These are phyloP conservation scores for Cryptocephalus moraei DNA, from an alignment of 2,888 invertebrate genomes.

Conservation along the genomic window DNA sequence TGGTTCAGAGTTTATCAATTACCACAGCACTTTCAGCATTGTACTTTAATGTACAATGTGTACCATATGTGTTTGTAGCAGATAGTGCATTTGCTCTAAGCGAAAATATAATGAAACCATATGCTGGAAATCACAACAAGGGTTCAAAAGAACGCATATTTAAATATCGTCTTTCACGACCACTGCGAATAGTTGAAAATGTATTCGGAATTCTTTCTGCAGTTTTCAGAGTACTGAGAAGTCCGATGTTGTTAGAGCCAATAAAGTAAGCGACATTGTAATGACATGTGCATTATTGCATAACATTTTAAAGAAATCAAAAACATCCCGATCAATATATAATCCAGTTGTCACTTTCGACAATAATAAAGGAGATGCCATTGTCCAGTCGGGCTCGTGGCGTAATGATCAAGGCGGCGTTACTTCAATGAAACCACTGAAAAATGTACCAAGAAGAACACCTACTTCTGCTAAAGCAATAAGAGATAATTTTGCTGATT, in stretches of 20 bases:
- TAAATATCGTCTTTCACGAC: constrained; percentile 13
- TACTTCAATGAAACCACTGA: constrained; percentile 4
- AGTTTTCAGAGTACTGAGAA: constrained; percentile 10
- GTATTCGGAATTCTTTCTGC: constrained; percentile 9
- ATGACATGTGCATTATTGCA: constrained; percentile 6
- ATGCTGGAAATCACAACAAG: constrained; percentile 10
- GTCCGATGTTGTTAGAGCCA: constrained; percentile 9
- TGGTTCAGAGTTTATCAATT: not conserved
- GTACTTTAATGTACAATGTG: no score
- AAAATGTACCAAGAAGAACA: not conserved
- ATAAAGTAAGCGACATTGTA: constrained; percentile 6
- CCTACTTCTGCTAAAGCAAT: not conserved
- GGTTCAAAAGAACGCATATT: constrained; percentile 15
- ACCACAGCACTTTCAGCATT: not conserved
- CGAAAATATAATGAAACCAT: constrained; percentile 17
- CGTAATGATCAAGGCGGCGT: not conserved
- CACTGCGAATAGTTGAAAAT: constrained; percentile 8
- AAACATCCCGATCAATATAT: constrained; percentile 6
- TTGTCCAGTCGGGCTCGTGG: constrained; percentile 2
- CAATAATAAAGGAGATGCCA: constrained; percentile 1
- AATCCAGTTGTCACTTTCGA: constrained; percentile 7
- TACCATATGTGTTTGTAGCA: no score
- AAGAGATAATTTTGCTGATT: not conserved
- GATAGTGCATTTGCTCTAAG: no score
- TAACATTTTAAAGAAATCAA: constrained; percentile 7